These are phyloP conservation scores for Hydrocynus forskahlii DNA, from an alignment of 2,797 vertebrate species.

Conservation along the genomic window DNA sequence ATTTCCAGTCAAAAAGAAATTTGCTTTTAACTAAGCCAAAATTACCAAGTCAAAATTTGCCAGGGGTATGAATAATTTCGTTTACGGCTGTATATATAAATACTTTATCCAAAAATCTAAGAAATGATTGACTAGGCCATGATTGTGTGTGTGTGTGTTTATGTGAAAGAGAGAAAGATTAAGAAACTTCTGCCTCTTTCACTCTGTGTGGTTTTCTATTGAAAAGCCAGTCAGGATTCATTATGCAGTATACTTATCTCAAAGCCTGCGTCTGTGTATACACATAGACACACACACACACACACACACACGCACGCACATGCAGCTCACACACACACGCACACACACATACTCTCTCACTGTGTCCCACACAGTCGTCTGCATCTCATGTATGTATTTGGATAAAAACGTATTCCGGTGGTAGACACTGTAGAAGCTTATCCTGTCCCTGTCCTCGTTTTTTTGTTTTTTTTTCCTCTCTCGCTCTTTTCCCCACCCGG, in stretches of 20 bases:
- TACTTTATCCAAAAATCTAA: no score
- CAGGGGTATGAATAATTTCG: no score
- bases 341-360: not conserved
- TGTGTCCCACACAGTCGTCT: constrained; percentile 26
- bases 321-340: not conserved
- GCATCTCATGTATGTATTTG: constrained; percentile 55
- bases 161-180: constrained; percentile 37
- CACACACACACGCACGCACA: constrained; percentile 40
- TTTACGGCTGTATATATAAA: no score
- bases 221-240: constrained; percentile 60
- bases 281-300: constrained; percentile 32
- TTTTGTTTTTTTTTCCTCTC: constrained; percentile 43
- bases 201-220: constrained; percentile 62
- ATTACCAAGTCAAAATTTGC: no score
- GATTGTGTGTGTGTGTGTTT: no score
- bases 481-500: constrained; percentile 60
- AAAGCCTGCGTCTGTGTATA: constrained; percentile 60
- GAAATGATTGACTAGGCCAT: no score
- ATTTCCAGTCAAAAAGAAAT: no score
- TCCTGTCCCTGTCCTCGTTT: constrained; percentile 59
- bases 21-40: no score
- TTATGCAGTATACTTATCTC: constrained; percentile 66
- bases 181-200: constrained; percentile 53
- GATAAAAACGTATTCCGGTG: constrained; percentile 59
- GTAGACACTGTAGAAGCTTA: constrained; percentile 59